Conservation (phyloP, 1,140 invertebrate species). For the Spodoptera litura region DNA sequence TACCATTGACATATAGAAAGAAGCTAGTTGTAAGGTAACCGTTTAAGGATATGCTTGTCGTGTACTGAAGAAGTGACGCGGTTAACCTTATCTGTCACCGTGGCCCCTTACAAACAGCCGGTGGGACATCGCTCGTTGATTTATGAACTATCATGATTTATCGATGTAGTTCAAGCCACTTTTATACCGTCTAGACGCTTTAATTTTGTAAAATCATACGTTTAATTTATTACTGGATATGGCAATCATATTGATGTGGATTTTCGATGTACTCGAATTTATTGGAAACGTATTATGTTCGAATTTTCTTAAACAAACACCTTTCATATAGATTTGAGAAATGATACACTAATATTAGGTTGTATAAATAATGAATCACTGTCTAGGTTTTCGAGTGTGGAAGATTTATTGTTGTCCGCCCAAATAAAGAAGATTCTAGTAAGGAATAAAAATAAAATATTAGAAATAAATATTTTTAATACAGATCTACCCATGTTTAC, state of each 20-base stretch:
- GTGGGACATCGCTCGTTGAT: constrained; percentile 14
- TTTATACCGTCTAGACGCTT: constrained; percentile 29
- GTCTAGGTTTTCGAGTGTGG: no score
- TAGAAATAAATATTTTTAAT: no score
- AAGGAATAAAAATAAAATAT: no score
- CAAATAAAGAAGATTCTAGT: no score
- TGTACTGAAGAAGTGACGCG: constrained; percentile 45
- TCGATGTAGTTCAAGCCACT: constrained; percentile 22
- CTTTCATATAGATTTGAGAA: no score
- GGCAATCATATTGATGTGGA: neutral
- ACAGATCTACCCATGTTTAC: no score
- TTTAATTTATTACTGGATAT: constrained; percentile 8
- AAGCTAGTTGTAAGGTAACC: constrained; percentile 24
- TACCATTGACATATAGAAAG: constrained; percentile 59
- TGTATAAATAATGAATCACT: no score
- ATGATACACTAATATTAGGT: no score
- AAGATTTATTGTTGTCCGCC: no score
- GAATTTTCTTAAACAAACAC: no score
- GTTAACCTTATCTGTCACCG: constrained; percentile 51
- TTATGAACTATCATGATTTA: constrained; percentile 33
- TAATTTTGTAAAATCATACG: constrained; percentile 9
- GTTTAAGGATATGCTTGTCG: constrained; percentile 39
- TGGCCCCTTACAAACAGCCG: constrained; percentile 45
- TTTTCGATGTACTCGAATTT: no score
- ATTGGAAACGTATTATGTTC: no score